Base-by-base conservation (phyloP, 2,888 invertebrate species). In the Abrostola tripartita region DNA sequence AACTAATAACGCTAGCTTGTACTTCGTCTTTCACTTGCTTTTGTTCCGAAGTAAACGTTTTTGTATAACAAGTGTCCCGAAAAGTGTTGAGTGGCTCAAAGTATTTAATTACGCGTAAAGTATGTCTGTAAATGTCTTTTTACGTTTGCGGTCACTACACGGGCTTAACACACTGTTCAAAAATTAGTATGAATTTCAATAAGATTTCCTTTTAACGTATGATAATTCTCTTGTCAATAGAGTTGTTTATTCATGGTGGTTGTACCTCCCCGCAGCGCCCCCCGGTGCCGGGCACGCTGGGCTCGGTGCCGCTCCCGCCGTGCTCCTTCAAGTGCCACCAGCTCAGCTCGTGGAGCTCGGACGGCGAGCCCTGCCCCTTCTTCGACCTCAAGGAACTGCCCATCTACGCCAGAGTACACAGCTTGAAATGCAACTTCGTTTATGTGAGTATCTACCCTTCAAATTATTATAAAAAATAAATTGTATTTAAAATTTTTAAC, bases 401-500 rank as follows among this genome's bases (percentile, higher is more conserved):
- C 0, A 92, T 98, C 24, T 97, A 96, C 83, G 96, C 98, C 0
- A 96, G 97, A 75, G 94, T 98, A 55, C 97, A 98, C 90, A 96
- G 97, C 86, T 92, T 98, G 54, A 96, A 97, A 75, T 97, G 97
- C 1, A 97, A 97, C 89, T 98, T 98, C 89, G 96, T 98, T 72
- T 97, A 97, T 90, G 98, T 98, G 89, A 95, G 96, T 95, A 79
- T 54, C 37, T 4, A 5, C n/a, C n/a, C n/a, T n/a, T n/a, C 11
- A 41, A n/a, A 41, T 5, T n/a, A 11, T 41, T 5, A n/a, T n/a
- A n/a, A 2, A 5, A 5, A n/a, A n/a, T 5, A 10, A 0, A 40
- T 11, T 5, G 5, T 0, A 9, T 40, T 11, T 10, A 40, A 40
- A 40, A 9, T 40, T 11, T 40, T 40, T 24, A 24, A 2, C 4